Evolutionary conservation across 2,888 invertebrate species (phyloP), one percentile per base, ranked within the genome.

Genomic region (Druceiella hillmani): DNA sequence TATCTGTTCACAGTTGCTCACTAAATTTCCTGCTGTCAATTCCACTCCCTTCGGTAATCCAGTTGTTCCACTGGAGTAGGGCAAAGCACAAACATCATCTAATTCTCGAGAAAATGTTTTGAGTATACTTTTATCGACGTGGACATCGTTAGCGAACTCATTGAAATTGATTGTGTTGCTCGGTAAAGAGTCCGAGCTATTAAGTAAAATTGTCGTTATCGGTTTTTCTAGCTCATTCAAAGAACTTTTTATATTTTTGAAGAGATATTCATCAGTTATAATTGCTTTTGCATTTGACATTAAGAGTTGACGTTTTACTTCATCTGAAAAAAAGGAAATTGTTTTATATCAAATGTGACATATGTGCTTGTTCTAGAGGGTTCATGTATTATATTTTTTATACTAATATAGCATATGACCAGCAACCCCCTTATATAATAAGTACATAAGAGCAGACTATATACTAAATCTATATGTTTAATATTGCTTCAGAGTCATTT

Each of bases 11-110:
- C n/a, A n/a, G n/a, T n/a, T n/a, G n/a, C n/a, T n/a, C 15, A 76
- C 49, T 2, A 80, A 44, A 58, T 78, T 79, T 17, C 53, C 61
- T 56, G 83, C 78, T 1, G 79, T 74, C 2, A 86, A 64, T 50
- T 78, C 71, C 0, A 87, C 86, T 3, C 84, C 86, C 64, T 87
- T 87, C 1, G 87, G 83, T 33, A 83, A 44, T 0, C 92, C 92
- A 0, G 90, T 91, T 0, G 92, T 92, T 1, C 87, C 87, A 57
- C 89, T 89, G 2, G 89, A 90, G 59, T 85, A 91, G 1, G 88
- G 89, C 52, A 91, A 63, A 17, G 84, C 60, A 0, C 76, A 76
- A 3, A 81, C 57, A 48, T 86, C 84, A 9, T 81, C 70, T 2
- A 68, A n/a, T n/a, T n/a, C n/a, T n/a, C n/a, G n/a, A n/a, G n/a